Evolutionary conservation across 2,888 invertebrate genomes (phyloP).

Genomic region (Lydus trimaculatus): DNA sequence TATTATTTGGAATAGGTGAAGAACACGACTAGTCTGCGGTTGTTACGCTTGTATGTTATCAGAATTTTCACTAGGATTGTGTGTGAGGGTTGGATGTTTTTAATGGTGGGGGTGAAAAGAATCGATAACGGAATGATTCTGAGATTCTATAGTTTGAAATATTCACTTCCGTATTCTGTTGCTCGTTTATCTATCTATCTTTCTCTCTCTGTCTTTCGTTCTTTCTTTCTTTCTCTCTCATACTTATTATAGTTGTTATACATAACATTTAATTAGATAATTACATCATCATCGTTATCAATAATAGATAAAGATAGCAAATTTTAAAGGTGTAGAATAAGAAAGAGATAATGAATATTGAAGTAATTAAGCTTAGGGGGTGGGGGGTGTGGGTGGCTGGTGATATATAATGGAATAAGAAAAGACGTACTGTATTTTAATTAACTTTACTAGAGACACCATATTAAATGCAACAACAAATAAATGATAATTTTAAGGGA

Average conservation of each 20-base stretch:
- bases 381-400: too few species aligned
- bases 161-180: constrained; percentile 4
- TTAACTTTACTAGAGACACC: constrained; percentile 4
- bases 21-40: not conserved
- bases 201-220: not conserved
- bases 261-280: not conserved
- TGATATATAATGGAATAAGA: not conserved
- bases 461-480: not conserved
- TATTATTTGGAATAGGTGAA: not conserved
- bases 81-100: constrained; percentile 1
- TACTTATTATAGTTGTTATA: not conserved
- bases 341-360: not conserved
- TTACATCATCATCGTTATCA: constrained; percentile 2
- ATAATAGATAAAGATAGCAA: not conserved
- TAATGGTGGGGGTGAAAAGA: constrained; percentile 2
- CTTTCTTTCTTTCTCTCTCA: not conserved
- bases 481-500: not conserved
- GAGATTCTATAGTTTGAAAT: constrained; percentile 4
- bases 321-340: not conserved
- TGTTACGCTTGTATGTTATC: constrained; percentile 1
- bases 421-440: constrained; percentile 2
- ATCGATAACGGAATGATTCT: constrained; percentile 4
- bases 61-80: not conserved
- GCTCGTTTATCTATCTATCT: not conserved
- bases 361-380: not conserved